A percentile compares a stretch with the other conserved stretches of the same genome.
These are phyloP conservation scores for Neoseiulus cucumeris DNA, from an alignment of 1,140 invertebrate genomes.

Conservation along the genomic window DNA sequence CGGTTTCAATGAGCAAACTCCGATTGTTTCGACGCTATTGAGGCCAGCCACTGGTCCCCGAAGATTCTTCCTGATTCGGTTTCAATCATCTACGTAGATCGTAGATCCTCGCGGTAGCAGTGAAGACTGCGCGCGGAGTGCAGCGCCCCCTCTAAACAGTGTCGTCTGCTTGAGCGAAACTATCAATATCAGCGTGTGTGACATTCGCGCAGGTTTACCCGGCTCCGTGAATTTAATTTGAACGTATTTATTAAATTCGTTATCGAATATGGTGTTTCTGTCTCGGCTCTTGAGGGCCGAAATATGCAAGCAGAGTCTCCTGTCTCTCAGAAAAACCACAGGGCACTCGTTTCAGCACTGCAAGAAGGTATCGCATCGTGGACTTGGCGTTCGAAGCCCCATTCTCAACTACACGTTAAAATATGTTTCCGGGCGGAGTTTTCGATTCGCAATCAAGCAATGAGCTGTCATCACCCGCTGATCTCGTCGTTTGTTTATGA, in stretches of 20 bases:
- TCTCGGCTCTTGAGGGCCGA: background rate
- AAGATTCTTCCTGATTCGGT: too few species aligned
- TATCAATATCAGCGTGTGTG: background rate
- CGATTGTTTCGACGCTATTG: too few species aligned
- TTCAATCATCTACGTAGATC: too few species aligned
- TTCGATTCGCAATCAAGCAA: too few species aligned
- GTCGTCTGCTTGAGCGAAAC: background rate
- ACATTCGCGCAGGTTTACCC: background rate
- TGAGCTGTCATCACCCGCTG: too few species aligned
- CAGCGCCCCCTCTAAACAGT: background rate
- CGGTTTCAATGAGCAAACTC: too few species aligned
- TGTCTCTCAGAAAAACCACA: slow-evolving; percentile 58
- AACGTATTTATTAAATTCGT: background rate
- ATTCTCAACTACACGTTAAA: background rate
- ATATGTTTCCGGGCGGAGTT: too few species aligned
- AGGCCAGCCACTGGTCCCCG: too few species aligned
- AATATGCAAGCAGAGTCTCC: background rate
- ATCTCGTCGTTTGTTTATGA: too few species aligned
- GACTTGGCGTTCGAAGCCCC: too few species aligned
- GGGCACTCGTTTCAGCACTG: slow-evolving; percentile 87
- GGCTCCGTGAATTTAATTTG: background rate
- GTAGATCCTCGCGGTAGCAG: too few species aligned
- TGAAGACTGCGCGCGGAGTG: background rate
- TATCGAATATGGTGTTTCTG: background rate
- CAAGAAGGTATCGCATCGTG: slow-evolving; percentile 47